phyloP scores from a whole-genome alignment of 2,113 vertebrate genomes.

The Vicugna pacos region DNA sequence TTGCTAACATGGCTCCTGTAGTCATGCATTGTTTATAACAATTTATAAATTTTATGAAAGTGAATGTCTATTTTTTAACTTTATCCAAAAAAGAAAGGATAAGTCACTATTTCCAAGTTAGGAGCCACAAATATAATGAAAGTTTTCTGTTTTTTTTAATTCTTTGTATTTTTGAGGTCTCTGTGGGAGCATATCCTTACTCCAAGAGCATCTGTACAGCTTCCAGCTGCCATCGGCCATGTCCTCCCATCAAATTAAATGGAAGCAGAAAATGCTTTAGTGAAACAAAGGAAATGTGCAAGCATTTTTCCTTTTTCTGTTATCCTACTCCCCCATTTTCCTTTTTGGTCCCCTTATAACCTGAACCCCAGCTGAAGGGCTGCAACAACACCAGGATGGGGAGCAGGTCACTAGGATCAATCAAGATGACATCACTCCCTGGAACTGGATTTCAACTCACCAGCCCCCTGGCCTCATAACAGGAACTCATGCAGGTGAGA shows the following conservation, averaged over 20 bases:
- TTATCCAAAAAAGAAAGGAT: constrained; percentile 83
- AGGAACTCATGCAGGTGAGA: constrained; percentile 91
- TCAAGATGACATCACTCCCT: constrained; percentile 88
- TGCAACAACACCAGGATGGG: constrained; percentile 86
- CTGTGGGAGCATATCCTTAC: constrained; percentile 73
- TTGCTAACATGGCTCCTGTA: constrained; percentile 52
- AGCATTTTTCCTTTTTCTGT: constrained; percentile 85
- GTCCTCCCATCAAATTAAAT: constrained; percentile 75
- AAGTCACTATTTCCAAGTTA: constrained; percentile 71
- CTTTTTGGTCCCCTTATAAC: constrained; percentile 84
- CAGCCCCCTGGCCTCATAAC: constrained; percentile 87
- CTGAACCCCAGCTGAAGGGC: constrained; percentile 82
- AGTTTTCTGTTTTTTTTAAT: constrained; percentile 70
- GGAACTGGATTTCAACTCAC: constrained; percentile 81
- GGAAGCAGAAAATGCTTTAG: constrained; percentile 86
- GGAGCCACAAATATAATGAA: constrained; percentile 75
- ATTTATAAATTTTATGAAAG: constrained; percentile 58
- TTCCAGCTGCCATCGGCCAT: constrained; percentile 82
- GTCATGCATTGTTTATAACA: constrained; percentile 4
- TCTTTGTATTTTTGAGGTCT: constrained; percentile 77
- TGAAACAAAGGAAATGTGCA: constrained; percentile 89
- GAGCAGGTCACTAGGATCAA: constrained; percentile 88
- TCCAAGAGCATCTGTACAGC: constrained; percentile 83
- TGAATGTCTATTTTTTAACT: constrained; percentile 56
- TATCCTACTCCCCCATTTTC: constrained; percentile 82